Conservation (phyloP, 2,797 vertebrate species). For the Cacajao melanocephalus region DNA sequence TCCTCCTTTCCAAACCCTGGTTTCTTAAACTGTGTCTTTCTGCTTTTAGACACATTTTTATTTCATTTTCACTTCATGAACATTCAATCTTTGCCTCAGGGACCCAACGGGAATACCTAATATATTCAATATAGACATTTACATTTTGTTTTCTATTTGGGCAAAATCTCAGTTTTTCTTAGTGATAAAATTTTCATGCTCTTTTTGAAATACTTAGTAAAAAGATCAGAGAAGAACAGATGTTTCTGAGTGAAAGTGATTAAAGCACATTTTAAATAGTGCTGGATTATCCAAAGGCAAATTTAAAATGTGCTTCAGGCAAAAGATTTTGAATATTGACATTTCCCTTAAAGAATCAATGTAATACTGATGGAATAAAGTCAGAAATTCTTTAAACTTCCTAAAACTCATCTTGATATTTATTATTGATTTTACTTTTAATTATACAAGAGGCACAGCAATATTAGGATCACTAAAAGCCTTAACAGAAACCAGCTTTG, state of each 20-base stretch:
- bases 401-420: constrained; percentile 30
- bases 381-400: constrained; percentile 40
- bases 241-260: constrained; percentile 13
- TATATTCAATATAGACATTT: constrained; percentile 39
- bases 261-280: constrained; percentile 59
- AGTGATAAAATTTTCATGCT: not conserved
- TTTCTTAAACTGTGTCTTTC: not conserved
- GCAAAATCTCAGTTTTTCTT: constrained; percentile 29
- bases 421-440: constrained; percentile 36
- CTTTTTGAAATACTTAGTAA: constrained; percentile 34
- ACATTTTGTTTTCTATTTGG: constrained; percentile 45
- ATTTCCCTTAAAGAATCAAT: constrained; percentile 51
- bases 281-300: constrained; percentile 41
- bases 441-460: not conserved
- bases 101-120: not conserved
- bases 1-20: not conserved
- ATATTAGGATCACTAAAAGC: not conserved
- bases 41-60: constrained; percentile 16
- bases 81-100: constrained; percentile 35
- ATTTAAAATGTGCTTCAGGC: constrained; percentile 56
- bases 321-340: constrained; percentile 52
- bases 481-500: not conserved
- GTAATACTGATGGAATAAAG: constrained; percentile 6
- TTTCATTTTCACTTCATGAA: constrained; percentile 41
- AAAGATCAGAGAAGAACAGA: constrained; percentile 46